Conservation (phyloP, 1,140 invertebrate genomes). For the Drosophila pruinosa region DNA sequence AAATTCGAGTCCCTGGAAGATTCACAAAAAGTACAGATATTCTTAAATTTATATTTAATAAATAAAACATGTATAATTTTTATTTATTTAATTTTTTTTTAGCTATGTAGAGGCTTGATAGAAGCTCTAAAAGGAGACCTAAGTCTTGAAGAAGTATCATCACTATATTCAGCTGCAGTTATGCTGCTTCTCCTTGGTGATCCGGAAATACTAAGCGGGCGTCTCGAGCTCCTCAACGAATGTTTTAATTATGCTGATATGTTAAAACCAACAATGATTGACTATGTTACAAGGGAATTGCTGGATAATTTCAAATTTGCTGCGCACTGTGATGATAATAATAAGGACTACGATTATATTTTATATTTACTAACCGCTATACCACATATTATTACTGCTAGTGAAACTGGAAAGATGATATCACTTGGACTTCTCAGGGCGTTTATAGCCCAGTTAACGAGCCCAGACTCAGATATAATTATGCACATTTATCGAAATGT, state of each 20-base stretch:
- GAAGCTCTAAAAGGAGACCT: constrained; percentile 29
- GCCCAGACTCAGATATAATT: background rate
- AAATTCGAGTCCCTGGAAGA: constrained; percentile 1
- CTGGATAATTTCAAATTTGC: constrained; percentile 23
- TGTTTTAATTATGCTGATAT: constrained; percentile 60
- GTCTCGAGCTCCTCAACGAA: constrained; percentile 47
- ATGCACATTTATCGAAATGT: constrained; percentile 62
- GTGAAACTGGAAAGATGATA: constrained; percentile 64
- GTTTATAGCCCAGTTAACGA: constrained; percentile 31
- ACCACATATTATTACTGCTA: constrained; percentile 53
- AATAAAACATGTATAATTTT: background rate
- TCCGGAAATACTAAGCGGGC: background rate
- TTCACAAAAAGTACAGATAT: constrained; percentile 14
- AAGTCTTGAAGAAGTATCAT: constrained; percentile 44
- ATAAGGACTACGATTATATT: constrained; percentile 35
- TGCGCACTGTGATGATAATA: constrained; percentile 13
- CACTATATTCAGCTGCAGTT: constrained; percentile 37
- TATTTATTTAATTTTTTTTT: background rate
- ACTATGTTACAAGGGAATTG: constrained; percentile 46
- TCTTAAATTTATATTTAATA: too few species aligned
- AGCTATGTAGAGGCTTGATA: constrained; percentile 31
- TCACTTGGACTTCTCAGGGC: constrained; percentile 44
- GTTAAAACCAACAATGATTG: constrained; percentile 64
- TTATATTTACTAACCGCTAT: constrained; percentile 36
- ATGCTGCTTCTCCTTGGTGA: constrained; percentile 30